phyloP scores from a whole-genome alignment of 2,797 vertebrate species.

The Phrynocephalus vlangalii region DNA sequence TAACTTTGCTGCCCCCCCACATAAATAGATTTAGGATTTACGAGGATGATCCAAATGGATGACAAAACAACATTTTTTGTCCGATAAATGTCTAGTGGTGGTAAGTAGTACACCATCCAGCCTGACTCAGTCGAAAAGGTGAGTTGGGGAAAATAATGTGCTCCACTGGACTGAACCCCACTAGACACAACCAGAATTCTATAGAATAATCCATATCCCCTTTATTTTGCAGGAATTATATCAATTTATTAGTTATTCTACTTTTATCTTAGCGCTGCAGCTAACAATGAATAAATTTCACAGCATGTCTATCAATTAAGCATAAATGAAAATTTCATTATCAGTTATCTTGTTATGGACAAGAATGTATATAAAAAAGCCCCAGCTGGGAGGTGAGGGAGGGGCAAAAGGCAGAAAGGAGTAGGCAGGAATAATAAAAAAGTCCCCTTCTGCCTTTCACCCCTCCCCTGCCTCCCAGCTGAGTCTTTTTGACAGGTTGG shows the following conservation, averaged over 20 bases:
- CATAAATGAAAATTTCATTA: no score
- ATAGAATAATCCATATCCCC: background rate
- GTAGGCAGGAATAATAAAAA: no score
- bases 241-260: no score
- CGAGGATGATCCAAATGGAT: background rate
- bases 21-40: constrained; percentile 3
- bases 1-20: background rate
- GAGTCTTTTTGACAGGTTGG: no score
- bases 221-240: background rate
- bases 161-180: background rate
- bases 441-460: no score
- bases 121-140: constrained; percentile 7
- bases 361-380: no score
- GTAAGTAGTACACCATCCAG: constrained; percentile 8
- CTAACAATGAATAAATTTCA: background rate
- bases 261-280: background rate
- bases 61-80: constrained; percentile 2
- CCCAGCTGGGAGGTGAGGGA: no score
- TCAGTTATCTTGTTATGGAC: no score
- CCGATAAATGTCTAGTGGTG: background rate
- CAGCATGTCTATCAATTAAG: background rate
- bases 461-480: no score
- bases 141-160: background rate
- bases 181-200: background rate
- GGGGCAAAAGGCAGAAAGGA: no score